These are phyloP conservation scores for Chalcis sispes DNA, from an alignment of 2,888 invertebrate species.

Conservation along the genomic window DNA sequence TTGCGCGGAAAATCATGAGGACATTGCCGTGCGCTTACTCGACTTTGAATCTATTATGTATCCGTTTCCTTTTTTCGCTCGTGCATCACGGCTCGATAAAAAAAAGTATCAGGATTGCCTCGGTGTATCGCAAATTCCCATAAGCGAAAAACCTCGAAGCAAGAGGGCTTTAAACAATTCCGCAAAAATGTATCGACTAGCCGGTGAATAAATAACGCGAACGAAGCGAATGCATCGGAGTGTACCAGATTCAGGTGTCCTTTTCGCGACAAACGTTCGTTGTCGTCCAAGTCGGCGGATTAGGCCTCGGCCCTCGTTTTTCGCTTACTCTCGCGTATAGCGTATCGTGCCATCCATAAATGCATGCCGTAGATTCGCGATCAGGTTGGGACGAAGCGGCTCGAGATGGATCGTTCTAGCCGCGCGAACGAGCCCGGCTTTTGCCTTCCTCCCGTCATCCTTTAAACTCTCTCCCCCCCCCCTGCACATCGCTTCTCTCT, in stretches of 20 bases:
- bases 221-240: not conserved
- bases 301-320: conserved; percentile 9
- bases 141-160: not conserved
- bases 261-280: not conserved
- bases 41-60: conserved; percentile 47
- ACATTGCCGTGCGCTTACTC: not conserved
- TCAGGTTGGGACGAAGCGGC: conserved; percentile 20
- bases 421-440: conserved; percentile 33
- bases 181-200: not conserved
- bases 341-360: conserved; percentile 46
- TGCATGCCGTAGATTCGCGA: conserved; percentile 47
- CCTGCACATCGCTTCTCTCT: not conserved
- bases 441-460: not conserved
- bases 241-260: not conserved
- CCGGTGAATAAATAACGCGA: conserved; percentile 14
- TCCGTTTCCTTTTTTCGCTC: not conserved
- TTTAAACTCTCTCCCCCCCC: not conserved
- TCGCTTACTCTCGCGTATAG: not conserved
- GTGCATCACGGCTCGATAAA: not conserved
- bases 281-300: conserved; percentile 1
- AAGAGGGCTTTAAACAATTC: not conserved
- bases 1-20: conserved; percentile 59
- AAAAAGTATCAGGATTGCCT: not conserved
- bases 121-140: not conserved
- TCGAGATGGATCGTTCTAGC: conserved; percentile 44